These are phyloP conservation scores for Mungos mungo DNA, from an alignment of 2,113 vertebrate genomes.

Conservation along the genomic window DNA sequence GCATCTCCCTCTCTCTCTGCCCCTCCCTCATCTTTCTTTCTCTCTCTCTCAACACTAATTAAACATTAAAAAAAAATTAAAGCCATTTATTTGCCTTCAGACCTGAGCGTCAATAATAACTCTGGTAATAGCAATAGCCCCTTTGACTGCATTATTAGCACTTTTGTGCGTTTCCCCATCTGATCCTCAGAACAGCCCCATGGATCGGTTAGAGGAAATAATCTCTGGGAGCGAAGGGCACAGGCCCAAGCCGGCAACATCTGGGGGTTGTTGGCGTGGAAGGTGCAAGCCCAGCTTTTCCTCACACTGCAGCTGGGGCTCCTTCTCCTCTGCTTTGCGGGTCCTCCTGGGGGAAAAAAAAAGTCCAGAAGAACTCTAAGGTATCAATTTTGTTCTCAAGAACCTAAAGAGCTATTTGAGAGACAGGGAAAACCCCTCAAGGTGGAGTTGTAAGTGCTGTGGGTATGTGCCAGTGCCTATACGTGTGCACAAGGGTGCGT, in stretches of 20 bases:
- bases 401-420: neutral
- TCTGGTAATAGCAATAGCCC: neutral
- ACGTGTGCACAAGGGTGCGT: neutral
- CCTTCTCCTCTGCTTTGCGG: neutral
- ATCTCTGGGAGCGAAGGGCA: neutral
- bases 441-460: too few species aligned
- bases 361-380: neutral
- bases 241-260: neutral
- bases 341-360: neutral
- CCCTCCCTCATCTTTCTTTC: too few species aligned
- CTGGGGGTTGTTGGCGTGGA: rapidly evolving
- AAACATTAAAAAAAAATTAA: too few species aligned
- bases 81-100: neutral
- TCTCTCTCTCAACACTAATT: too few species aligned
- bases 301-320: neutral
- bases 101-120: neutral
- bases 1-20: too few species aligned
- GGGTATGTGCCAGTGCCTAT: neutral
- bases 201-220: neutral
- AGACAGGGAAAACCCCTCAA: neutral
- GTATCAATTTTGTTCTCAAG: neutral
- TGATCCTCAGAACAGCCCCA: neutral
- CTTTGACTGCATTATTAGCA: neutral
- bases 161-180: neutral
- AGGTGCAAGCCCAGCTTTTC: neutral